Evolutionary conservation across 2,113 vertebrate genomes (phyloP).

Genomic region (Psammodynastes pulverulentus): DNA sequence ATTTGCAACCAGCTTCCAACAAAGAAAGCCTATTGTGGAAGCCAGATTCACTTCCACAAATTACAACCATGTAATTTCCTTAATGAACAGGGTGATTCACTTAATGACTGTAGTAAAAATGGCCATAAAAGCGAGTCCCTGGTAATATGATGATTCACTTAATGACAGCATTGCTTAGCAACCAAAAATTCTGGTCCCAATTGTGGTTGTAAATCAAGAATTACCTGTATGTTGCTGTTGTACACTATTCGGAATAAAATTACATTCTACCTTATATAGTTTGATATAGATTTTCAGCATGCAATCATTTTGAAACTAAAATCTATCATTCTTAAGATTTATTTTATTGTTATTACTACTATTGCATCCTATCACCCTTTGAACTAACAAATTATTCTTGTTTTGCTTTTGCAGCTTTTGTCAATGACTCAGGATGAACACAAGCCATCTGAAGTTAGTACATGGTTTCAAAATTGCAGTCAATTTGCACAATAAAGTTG

Average conservation of each 20-base stretch:
- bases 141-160: background rate
- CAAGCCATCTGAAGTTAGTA: constrained; percentile 95
- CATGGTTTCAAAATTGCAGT: constrained; percentile 61
- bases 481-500: constrained; percentile 32
- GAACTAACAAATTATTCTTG: constrained; percentile 69
- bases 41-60: background rate
- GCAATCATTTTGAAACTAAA: background rate
- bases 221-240: background rate
- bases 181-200: background rate
- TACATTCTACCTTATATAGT: background rate
- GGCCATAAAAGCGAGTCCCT: background rate
- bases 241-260: background rate
- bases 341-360: background rate
- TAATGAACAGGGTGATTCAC: background rate
- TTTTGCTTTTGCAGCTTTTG: constrained; percentile 87
- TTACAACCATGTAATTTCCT: background rate
- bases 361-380: constrained; percentile 51
- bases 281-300: background rate
- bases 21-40: background rate
- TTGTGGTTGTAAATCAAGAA: background rate
- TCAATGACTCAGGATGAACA: constrained; percentile 92
- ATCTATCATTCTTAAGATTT: constrained; percentile 3
- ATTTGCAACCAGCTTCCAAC: background rate
- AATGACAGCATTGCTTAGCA: background rate
- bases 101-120: background rate